phyloP scores from a whole-genome alignment of 1,140 invertebrate species.

The Pseudobourletiella spinata region DNA sequence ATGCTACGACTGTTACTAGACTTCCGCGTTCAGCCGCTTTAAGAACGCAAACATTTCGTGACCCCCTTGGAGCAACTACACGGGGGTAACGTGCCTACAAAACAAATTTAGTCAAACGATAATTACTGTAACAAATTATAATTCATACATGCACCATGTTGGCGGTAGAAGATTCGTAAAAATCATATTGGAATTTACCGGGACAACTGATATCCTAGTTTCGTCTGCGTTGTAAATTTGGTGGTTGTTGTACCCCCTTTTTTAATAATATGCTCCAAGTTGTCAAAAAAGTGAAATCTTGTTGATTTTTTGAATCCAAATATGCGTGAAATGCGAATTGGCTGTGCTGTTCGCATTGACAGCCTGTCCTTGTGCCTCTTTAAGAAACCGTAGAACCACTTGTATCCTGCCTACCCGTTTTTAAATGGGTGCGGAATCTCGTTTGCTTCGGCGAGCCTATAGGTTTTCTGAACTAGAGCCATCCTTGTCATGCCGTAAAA shows the following conservation, averaged over 20 bases:
- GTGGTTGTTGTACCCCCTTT: not conserved
- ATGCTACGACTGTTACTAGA: not conserved
- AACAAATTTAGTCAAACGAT: not conserved
- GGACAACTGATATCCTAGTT: not conserved
- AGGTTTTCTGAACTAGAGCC: not conserved
- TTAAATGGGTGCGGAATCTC: not conserved
- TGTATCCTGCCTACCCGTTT: not conserved
- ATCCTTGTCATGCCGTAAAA: not conserved
- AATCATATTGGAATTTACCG: not conserved
- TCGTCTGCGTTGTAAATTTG: not conserved
- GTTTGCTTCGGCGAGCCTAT: not conserved
- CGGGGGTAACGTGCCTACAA: too few species aligned
- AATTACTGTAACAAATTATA: not conserved
- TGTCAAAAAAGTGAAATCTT: constrained; percentile 4
- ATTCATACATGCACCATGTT: too few species aligned
- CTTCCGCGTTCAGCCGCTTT: not conserved
- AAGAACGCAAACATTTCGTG: not conserved
- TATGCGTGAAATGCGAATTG: too few species aligned
- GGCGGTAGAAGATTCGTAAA: too few species aligned
- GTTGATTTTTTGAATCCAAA: too few species aligned
- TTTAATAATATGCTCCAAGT: not conserved
- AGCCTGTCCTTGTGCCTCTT: not conserved
- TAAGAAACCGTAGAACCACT: not conserved
- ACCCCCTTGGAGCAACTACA: not conserved
- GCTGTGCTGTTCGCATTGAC: not conserved